Evolutionary conservation across 2,888 invertebrate species (phyloP), one percentile per base, ranked within the genome.

Genomic region (Acleris emargana): DNA sequence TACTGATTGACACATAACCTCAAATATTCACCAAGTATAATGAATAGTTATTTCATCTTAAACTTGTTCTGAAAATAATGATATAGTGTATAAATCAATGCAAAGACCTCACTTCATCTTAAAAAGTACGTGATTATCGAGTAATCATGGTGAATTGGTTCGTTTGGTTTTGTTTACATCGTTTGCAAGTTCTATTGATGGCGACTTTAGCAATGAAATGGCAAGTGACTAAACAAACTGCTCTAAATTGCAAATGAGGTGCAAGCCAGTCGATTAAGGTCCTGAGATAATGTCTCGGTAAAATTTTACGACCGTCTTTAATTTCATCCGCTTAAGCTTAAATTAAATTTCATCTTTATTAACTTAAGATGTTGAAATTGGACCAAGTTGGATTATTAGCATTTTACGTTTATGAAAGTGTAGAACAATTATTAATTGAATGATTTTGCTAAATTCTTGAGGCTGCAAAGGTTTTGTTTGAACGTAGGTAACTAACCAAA

Each of bases 281-380:
- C 49, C 51, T 58, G 32, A 58, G 51, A 51, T 64, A 64, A 59
- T n/a, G 54, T 42, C 32, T 28, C 7, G 49, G 49, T 25, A 47
- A 54, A 59, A 64, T 54, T 59, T 59, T 50, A 64, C 59, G 64
- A 64, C 54, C 59, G 53, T 42, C 43, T 42, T 42, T 53, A 53
- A 64, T 59, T 53, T 53, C 25, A 25, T 54, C 53, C 49, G 53
- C 22, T 47, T 28, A 13, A 53, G 25, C 53, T 42, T 58, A 53
- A 54, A 64, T 64, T 54, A 42, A 25, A 32, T 64, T 59, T 42
- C 17, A 49, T 43, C 43, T 64, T 64, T 64, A 59, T 64, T 59
- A 55, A 59, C 47, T 61, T 47, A 49, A 61, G 58, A 38, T 54
- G 45, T 59, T 64, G 16, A 32, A 53, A 49, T 59, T 55, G 42